phyloP scores from a whole-genome alignment of 1,140 invertebrate genomes.

The Cherax destructor region DNA sequence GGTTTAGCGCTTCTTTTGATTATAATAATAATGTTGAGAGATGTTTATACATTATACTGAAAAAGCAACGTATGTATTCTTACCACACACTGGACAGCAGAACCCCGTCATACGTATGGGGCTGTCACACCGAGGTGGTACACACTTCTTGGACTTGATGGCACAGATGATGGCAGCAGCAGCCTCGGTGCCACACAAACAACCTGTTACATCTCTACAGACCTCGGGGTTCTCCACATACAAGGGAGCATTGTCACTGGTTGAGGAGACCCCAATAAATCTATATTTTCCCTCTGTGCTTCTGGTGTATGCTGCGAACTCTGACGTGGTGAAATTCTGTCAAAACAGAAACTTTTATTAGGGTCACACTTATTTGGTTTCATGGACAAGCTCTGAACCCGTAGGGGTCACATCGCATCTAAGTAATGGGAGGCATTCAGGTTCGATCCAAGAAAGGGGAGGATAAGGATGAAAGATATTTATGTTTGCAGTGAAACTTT shows the following conservation, averaged over 20 bases:
- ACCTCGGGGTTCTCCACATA: slow-evolving; percentile 45
- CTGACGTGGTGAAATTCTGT: slow-evolving; percentile 49
- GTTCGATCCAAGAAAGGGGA: too few species aligned
- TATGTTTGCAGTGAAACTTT: too few species aligned
- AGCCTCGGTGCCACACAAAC: slow-evolving; percentile 32
- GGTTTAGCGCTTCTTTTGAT: too few species aligned
- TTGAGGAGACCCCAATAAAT: slow-evolving; percentile 40
- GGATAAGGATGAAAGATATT: too few species aligned
- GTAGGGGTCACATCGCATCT: too few species aligned
- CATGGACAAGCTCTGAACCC: too few species aligned
- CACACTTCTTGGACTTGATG: slow-evolving; percentile 36
- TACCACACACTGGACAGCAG: slow-evolving; percentile 60
- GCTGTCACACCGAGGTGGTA: slow-evolving; percentile 22
- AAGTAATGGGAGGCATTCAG: too few species aligned
- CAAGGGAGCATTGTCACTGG: slow-evolving; percentile 19
- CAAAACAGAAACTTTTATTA: background rate
- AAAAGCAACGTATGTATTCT: background rate
- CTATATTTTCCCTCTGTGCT: slow-evolving; percentile 31
- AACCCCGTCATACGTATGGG: slow-evolving; percentile 50
- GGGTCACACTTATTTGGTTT: background rate
- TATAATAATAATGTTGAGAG: too few species aligned
- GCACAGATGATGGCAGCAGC: slow-evolving; percentile 34
- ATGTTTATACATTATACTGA: too few species aligned
- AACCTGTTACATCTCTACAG: slow-evolving; percentile 54
- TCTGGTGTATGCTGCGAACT: slow-evolving; percentile 32